phyloP scores from a whole-genome alignment of 2,113 vertebrate genomes.

The Rallus limicola region DNA sequence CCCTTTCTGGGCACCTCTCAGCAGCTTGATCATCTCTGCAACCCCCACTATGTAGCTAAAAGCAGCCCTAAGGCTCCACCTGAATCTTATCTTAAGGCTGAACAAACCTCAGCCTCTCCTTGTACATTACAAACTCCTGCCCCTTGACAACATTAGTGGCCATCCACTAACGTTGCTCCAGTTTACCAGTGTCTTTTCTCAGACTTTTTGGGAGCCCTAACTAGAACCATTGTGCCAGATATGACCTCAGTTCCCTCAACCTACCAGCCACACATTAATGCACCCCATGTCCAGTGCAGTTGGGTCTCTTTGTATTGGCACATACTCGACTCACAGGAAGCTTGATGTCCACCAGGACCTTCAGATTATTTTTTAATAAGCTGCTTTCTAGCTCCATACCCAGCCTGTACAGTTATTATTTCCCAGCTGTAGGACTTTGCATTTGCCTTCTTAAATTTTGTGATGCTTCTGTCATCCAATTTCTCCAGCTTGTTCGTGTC shows the following conservation, averaged over 20 bases:
- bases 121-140: background rate
- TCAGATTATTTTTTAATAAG: background rate
- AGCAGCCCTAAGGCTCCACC: background rate
- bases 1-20: background rate
- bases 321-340: background rate
- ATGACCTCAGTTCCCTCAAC: background rate
- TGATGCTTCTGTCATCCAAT: background rate
- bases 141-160: rapidly evolving
- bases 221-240: background rate
- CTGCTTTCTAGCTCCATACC: background rate
- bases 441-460: background rate
- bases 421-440: background rate
- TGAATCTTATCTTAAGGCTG: background rate
- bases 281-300: rapidly evolving
- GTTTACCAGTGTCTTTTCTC: background rate
- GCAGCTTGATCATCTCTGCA: background rate
- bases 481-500: background rate
- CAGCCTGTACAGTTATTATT: background rate
- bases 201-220: background rate
- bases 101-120: background rate
- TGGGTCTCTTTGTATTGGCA: background rate
- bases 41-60: background rate
- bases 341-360: background rate
- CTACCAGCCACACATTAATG: background rate
- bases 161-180: background rate